Base-by-base conservation (phyloP, 2,888 invertebrate genomes). In the Deroplatys truncata region DNA sequence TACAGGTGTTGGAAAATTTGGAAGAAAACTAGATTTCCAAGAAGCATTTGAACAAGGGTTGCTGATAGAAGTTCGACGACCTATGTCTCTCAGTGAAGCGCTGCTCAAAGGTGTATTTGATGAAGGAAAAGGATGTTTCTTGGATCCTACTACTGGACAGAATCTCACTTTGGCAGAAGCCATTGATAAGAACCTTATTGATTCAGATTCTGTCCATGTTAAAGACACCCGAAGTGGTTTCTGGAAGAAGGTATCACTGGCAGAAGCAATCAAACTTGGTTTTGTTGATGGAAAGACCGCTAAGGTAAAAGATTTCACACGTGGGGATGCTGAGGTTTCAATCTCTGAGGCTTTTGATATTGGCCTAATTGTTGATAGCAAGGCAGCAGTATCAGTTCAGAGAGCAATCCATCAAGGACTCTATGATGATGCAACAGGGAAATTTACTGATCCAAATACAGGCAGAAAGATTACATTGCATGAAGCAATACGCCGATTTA, bases 1-100 rank as follows among this genome's bases (percentile, higher is more conserved):
- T 29, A 93, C 95, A 29, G 93, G 96, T 92, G 95, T 95, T 16
- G 95, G 95, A 43, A 94, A 94, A 91, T 95, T 96, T 91, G 94
- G 93, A 29, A 92, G 93, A 88, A 92, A 95, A 85, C 94, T 98
- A 88, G 97, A 97, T 93, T 97, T 98, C 92, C 96, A 96, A 86
- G 97, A 98, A 94, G 98, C 98, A 1, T 96, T 98, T 91, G 98
- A 98, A 93, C 95, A 96, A 91, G 98, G 98, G 43, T 94, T 97
- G 89, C 94, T 98, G 56, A 95, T 98, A 20, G 98, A 98, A 93
- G 96, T 97, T 0, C 95, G 96, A 89, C 96, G 96, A 92, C 98
- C 98, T 0, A 94, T 98, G 93, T 96, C 97, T 16, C 94, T 98
- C 4, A 96, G 96, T 91, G 98, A 98, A 93, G 97, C 98, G 0